Percentiles rank a stretch among this genome's conserved stretches.
Conservation (phyloP, 2,888 invertebrate species). For the Eumerus sabulonum region DNA sequence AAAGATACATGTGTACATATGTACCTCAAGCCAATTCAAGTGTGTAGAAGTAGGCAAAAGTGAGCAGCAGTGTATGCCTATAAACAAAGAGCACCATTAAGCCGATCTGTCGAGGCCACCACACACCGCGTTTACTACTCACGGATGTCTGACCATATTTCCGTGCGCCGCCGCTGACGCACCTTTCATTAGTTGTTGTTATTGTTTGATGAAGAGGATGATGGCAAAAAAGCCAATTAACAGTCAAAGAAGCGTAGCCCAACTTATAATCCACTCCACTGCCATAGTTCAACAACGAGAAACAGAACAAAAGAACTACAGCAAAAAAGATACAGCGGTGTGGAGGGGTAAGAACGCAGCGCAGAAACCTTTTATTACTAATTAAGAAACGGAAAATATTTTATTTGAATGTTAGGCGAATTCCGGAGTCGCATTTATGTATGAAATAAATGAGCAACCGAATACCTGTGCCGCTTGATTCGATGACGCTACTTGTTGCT, state of each 20-base stretch:
- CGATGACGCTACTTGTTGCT: neutral
- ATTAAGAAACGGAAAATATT: conserved; percentile 68
- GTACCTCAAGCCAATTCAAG: too few relatives aligned
- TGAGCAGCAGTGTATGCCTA: conserved; percentile 6
- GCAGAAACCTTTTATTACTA: conserved; percentile 67
- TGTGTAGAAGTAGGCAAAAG: too few relatives aligned
- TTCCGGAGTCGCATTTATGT: conserved; percentile 65
- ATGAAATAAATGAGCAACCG: conserved; percentile 66
- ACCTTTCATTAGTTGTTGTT: conserved; percentile 28
- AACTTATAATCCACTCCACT: conserved; percentile 53
- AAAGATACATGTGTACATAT: too few relatives aligned
- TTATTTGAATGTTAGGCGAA: conserved; percentile 68
- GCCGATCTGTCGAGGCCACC: conserved; percentile 25
- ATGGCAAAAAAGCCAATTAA: conserved; percentile 64
- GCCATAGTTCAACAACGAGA: conserved; percentile 9
- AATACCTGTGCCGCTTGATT: conserved; percentile 50
- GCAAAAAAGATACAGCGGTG: neutral
- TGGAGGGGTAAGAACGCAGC: conserved; percentile 14
- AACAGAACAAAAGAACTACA: too few relatives aligned
- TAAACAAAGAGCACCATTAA: conserved; percentile 64
- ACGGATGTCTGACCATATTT: conserved; percentile 27
- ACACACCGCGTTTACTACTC: conserved; percentile 34
- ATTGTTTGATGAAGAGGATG: too few relatives aligned
- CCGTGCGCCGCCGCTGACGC: conserved; percentile 60
- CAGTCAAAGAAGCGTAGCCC: conserved; percentile 44